phyloP scores from a whole-genome alignment of 2,113 vertebrate genomes.

The Psophia crepitans region DNA sequence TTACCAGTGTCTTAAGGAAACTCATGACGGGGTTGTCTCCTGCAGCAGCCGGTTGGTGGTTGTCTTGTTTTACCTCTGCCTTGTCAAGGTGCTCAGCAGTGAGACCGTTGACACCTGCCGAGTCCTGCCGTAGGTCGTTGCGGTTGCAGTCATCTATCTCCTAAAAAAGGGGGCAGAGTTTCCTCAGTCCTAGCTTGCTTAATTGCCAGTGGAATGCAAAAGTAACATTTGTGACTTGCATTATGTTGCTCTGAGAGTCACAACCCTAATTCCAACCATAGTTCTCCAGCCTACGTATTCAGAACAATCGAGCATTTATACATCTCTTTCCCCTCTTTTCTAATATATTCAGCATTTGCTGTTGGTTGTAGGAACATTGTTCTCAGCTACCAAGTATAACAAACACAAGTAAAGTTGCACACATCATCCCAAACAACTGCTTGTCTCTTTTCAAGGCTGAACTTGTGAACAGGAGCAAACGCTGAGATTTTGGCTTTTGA shows the following conservation, averaged over 20 bases:
- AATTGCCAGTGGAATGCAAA: constrained; percentile 44
- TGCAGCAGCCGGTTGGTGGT: constrained; percentile 4
- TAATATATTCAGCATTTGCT: constrained; percentile 46
- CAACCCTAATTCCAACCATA: constrained; percentile 79
- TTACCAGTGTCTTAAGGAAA: constrained; percentile 96
- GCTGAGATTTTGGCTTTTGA: not conserved
- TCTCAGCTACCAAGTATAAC: constrained; percentile 26
- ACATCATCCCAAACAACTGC: not conserved
- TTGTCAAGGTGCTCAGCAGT: not conserved
- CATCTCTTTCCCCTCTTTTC: not conserved
- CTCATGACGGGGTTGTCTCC: constrained; percentile 89
- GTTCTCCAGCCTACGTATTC: constrained; percentile 72
- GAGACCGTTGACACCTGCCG: not conserved
- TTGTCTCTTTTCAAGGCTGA: constrained; percentile 12
- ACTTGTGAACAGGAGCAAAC: not conserved
- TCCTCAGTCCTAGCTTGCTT: constrained; percentile 42
- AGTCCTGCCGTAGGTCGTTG: not conserved
- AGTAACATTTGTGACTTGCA: constrained; percentile 53
- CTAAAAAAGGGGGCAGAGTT: constrained; percentile 52
- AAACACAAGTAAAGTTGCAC: not conserved
- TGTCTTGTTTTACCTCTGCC: constrained; percentile 44
- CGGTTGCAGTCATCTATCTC: constrained; percentile 60
- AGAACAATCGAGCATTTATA: constrained; percentile 73
- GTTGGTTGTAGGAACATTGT: constrained; percentile 48
- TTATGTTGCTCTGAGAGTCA: constrained; percentile 51